Base-by-base conservation (phyloP, 2,888 invertebrate species). In the Entomobrya multifasciata region DNA sequence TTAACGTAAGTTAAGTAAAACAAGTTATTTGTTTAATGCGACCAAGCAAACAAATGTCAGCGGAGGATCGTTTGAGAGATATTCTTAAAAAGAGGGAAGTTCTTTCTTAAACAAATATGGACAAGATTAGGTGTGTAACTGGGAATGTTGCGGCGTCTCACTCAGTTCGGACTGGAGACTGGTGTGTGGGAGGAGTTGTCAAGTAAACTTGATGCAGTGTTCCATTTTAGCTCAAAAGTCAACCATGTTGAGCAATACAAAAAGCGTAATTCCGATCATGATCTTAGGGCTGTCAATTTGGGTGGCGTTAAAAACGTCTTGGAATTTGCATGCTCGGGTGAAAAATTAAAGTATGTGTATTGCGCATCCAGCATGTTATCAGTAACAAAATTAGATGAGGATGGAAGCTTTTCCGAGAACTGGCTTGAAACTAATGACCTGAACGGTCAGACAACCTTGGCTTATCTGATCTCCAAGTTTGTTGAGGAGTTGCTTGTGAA, bases 21-120 rank as follows among this genome's bases (percentile, higher is more conserved):
- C 36, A 86, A 27, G 22, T 86, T 22, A 47, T 72, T 77, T 86
- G 86, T 41, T 22, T 86, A 1, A 78, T 86, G 17, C 55, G 86
- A 27, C 44, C 55, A n/a, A 27, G 13, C 1, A 70, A 70, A n/a
- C n/a, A n/a, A n/a, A 36, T 13, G 11, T 10, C n/a, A 20, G 15
- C 5, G 17, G 70, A 27, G n/a, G 65, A 65, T 1, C 17, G 27
- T 10, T n/a, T 65, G 49, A n/a, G 2, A 13, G 25, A 74, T 1
- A 17, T 5, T 2, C 52, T 74, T 2, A 13, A 27, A 17, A 8
- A 25, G 15, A 2, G 10, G 8, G 52, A 22, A 0, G 1, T 74
- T 1, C 22, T 62, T 5, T 20, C 22, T 8, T 1, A 20, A 0
- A 11, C 27, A 1, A 20, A 47, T n/a, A 41, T 78, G 62, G 22